These are phyloP conservation scores for Polylopha cassiicola DNA, from an alignment of 2,888 invertebrate genomes.

Conservation along the genomic window DNA sequence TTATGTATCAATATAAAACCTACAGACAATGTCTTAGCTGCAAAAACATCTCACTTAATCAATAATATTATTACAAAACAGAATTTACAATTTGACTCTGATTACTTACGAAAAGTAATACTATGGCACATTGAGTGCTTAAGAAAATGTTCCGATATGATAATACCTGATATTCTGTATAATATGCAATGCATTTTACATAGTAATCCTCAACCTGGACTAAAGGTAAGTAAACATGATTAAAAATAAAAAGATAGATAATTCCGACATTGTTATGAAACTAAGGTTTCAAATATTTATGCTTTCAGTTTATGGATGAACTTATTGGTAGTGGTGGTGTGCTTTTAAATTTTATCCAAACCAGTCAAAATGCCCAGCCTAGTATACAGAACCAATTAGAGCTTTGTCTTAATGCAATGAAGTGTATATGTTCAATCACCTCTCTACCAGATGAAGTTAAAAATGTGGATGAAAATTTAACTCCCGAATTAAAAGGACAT, in stretches of 20 bases:
- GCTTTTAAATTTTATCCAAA: conserved; percentile 47
- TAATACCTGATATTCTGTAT: conserved; percentile 62
- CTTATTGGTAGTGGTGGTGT: conserved; percentile 57
- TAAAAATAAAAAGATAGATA: not conserved
- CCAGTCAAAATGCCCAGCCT: conserved; percentile 31
- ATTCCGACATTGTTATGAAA: not conserved
- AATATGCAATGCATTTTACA: conserved; percentile 62
- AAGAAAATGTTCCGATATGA: conserved; percentile 54
- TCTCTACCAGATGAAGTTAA: conserved; percentile 43
- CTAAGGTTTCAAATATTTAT: not conserved
- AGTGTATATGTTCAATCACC: conserved; percentile 51
- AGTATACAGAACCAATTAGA: conserved; percentile 46
- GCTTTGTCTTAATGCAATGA: conserved; percentile 49
- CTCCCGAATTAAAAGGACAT: conserved; percentile 46
- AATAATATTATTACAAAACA: conserved; percentile 74
- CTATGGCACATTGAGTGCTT: conserved; percentile 67
- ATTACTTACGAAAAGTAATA: conserved; percentile 50
- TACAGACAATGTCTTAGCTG: conserved; percentile 71
- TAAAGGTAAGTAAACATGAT: conserved; percentile 39
- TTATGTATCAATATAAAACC: conserved; percentile 58
- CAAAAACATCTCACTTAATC: conserved; percentile 77
- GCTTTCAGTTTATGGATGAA: conserved; percentile 51
- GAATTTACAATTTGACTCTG: conserved; percentile 57
- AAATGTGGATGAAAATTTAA: conserved; percentile 27
- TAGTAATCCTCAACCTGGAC: conserved; percentile 39